Conservation (phyloP, 1,140 invertebrate species). For the Anastrepha obliqua region DNA sequence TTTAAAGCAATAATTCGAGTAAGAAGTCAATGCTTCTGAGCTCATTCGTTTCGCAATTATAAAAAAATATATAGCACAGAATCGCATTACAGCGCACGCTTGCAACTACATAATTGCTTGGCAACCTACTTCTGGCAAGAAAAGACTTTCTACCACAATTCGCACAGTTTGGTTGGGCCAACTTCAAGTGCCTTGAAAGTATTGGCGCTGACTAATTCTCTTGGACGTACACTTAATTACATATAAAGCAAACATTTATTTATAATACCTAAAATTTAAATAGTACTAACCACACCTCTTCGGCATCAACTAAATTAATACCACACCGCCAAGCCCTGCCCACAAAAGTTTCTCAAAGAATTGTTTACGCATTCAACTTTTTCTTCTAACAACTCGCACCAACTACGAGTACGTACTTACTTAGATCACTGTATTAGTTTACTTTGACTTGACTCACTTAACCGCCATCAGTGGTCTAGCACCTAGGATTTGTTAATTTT, state of each 20-base stretch:
- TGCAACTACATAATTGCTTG: neutral
- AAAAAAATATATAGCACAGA: neutral
- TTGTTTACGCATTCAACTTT: neutral
- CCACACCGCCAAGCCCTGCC: neutral
- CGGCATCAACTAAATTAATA: slow-evolving; percentile 15
- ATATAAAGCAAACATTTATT: neutral
- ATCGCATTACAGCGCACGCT: slow-evolving; percentile 1
- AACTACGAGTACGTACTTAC: neutral
- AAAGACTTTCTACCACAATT: slow-evolving; percentile 23
- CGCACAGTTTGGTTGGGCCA: neutral
- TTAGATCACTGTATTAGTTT: neutral
- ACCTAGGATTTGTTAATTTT: neutral
- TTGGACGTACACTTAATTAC: neutral
- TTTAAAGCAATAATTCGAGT: no score
- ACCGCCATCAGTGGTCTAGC: neutral
- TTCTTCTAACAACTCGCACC: no score
- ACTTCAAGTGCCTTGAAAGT: neutral
- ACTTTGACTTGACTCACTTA: slow-evolving; percentile 9
- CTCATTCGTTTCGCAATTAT: neutral
- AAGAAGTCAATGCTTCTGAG: neutral
- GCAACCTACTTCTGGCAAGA: slow-evolving; percentile 16
- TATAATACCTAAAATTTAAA: neutral
- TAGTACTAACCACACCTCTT: neutral
- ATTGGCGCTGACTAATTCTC: neutral
- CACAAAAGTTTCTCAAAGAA: neutral